Evolutionary conservation across 2,113 vertebrate genomes (phyloP), one percentile per base, ranked within the genome.

Genomic region (Notarius quadriscutis): DNA sequence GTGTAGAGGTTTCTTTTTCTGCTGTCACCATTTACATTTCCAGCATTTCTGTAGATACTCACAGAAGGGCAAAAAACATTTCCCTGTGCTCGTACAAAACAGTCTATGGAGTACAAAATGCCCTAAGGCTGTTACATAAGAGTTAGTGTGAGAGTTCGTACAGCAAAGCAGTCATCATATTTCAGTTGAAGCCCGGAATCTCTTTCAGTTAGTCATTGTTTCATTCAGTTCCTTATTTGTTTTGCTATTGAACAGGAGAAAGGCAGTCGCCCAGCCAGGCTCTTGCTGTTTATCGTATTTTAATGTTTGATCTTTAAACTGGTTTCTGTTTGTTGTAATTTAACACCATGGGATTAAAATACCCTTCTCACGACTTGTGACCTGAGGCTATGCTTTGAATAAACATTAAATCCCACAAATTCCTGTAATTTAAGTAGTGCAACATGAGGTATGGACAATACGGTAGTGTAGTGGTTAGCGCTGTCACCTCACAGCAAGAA

Each of bases 191-290:
- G 10, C 2, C 27, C 15, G 5, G 51, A 2, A 78, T 55, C 17
- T 17, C 27, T 80, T 58, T 11, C 27, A 58, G 57, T 58, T 48
- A 60, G 1, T 34, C 79, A 81, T 81, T 81, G 79, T 81, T 81
- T 62, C 30, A 41, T 81, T 41, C 25, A 81, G 57, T 81, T 81
- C 79, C 79, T 81, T 81, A 20, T 81, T 81, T 81, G 55, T 22
- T 60, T 60, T 81, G 22, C 79, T 22, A 22, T 27, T 7, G 55
- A 18, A 30, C 1, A 18, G 18, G 27, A 69, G 75, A 53, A 22
- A 30, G 22, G 8, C 22, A 51, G 8, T 48, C 5, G 17, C 11
- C 14, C 48, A 50, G 55, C 57, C 57, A 51, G 48, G 53, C 51
- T 58, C 50, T 55, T 65, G 50, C 1, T 55, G 30, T 55, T 27